These are phyloP conservation scores for Dolichallabes microphthalmus DNA, from an alignment of 2,113 vertebrate genomes.

Conservation along the genomic window DNA sequence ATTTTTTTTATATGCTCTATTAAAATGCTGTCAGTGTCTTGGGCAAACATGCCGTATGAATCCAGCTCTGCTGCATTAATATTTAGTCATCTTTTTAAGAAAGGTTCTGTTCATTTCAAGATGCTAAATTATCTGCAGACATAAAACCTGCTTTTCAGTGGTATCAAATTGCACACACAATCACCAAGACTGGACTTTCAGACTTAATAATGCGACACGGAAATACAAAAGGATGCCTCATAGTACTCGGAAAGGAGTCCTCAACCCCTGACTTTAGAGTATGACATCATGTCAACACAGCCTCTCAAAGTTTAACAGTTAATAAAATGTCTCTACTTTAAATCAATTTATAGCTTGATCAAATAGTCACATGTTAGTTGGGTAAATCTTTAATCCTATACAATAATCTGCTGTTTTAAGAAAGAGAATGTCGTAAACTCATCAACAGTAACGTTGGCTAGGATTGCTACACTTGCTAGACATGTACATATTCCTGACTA, in stretches of 20 bases:
- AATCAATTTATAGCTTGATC: not conserved
- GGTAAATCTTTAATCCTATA: not conserved
- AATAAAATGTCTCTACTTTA: not conserved
- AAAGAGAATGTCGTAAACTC: not conserved
- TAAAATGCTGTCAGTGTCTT: not conserved
- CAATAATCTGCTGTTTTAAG: not conserved
- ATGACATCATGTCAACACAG: not conserved
- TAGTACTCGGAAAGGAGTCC: not conserved
- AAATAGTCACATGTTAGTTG: not conserved
- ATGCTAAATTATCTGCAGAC: not conserved
- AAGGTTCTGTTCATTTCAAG: not conserved
- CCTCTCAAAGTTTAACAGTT: not conserved
- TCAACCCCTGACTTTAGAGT: not conserved
- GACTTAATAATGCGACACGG: not conserved
- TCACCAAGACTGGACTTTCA: not conserved
- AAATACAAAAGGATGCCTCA: not conserved
- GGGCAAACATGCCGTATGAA: not conserved
- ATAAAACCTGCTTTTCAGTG: not conserved
- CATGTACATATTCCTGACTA: not conserved
- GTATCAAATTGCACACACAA: not conserved
- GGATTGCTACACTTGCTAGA: not conserved
- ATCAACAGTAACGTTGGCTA: not conserved
- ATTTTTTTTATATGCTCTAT: not conserved
- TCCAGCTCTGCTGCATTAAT: not conserved
- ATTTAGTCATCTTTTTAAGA: not conserved